phyloP scores from a whole-genome alignment of 2,888 invertebrate species.

The Argyra leucocephala region DNA sequence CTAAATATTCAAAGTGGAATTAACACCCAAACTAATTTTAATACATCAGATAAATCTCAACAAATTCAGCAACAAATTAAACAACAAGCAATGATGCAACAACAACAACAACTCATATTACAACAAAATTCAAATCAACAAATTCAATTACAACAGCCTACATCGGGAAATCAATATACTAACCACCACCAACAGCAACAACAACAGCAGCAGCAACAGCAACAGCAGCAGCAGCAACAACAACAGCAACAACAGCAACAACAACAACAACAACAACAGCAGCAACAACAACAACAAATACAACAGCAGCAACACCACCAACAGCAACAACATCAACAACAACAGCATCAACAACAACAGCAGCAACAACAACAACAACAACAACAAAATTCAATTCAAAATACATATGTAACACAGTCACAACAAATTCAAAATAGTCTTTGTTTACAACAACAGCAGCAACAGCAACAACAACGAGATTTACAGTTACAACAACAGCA shows the following conservation, averaged over 20 bases:
- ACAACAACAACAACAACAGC: conserved; percentile 15
- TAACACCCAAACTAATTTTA: conserved; percentile 27
- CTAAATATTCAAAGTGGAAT: conserved; percentile 40
- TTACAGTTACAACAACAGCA: conserved; percentile 38
- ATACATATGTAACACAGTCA: conserved; percentile 36
- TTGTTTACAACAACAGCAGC: conserved; percentile 14
- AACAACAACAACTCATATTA: conserved; percentile 31
- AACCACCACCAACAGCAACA: conserved; percentile 21
- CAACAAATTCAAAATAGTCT: conserved; percentile 29
- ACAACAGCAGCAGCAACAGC: conserved; percentile 39
- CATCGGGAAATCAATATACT: conserved; percentile 29
- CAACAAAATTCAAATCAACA: conserved; percentile 34
- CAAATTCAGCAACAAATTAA: conserved; percentile 42
- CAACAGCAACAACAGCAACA: conserved; percentile 25
- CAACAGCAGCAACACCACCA: conserved; percentile 24
- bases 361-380: conserved; percentile 23
- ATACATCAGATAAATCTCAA: conserved; percentile 28
- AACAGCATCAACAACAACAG: too few relatives aligned
- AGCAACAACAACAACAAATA: too few relatives aligned
- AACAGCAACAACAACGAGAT: conserved; percentile 43
- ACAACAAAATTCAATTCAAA: conserved; percentile 19
- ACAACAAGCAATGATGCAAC: conserved; percentile 33
- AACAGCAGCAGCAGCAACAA: conserved; percentile 29
- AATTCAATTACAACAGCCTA: conserved; percentile 34
- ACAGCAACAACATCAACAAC: conserved; percentile 24